Base-by-base conservation (phyloP, 2,113 vertebrate species). In the Salvelinus fontinalis region DNA sequence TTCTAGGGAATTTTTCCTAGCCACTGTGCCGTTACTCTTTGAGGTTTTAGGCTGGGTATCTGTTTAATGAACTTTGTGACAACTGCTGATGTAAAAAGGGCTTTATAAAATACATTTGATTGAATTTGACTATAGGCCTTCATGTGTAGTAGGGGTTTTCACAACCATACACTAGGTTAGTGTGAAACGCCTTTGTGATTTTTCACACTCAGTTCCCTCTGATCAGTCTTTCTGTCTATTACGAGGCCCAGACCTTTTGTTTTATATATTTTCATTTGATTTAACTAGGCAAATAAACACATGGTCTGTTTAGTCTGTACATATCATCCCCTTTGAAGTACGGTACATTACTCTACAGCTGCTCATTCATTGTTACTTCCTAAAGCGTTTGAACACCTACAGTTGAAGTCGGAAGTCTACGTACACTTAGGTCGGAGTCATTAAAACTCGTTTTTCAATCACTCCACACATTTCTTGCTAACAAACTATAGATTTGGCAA, bases 141-240 rank as follows among this genome's bases (percentile, higher is more conserved):
- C 54, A 18, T 57, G 18, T 57, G 54, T 4, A 7, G 54, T 57
- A 57, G 54, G 39, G 1, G 51, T 57, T 57, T 20, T 57, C 54
- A 57, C 54, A 57, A 57, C 54, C 54, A 20, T 16, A 20, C 54
- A 57, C 54, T 44, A 11, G 39, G 2, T 73, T 7, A 44, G 39
- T 8, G 67, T 60, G 57, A 57, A 76, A 76, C 34, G 39, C 22
- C 22, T 26, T 12, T 5, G 12, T 29, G 27, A 51, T 75, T 73
- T 73, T 81, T 67, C 68, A 69, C 66, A 29, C 67, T 18, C n/a
- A 69, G 59, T 77, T 79, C 13, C n/a, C 71, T 78, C 84, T 66
- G 83, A 72, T 78, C 54, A 76, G 70, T 31, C 13, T 0, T 26
- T 71, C 6, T 39, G 8, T 39, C 39, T 39, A 39, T 39, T 39